phyloP scores from a whole-genome alignment of 2,113 vertebrate genomes.

The Mus spicilegus region DNA sequence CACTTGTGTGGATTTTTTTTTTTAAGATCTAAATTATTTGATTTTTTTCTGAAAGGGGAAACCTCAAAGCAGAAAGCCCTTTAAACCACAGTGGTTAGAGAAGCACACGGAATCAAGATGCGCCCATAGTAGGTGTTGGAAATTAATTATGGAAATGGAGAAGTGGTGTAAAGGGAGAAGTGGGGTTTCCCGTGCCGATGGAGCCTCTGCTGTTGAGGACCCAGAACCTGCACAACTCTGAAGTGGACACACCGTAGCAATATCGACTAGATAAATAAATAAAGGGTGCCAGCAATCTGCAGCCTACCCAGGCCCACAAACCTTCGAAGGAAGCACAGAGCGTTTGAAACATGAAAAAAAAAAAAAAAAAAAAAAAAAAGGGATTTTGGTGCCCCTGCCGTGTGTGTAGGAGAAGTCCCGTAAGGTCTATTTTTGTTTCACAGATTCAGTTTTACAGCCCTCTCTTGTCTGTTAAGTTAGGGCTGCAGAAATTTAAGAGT shows the following conservation, averaged over 20 bases:
- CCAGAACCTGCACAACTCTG: rapidly evolving
- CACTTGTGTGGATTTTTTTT: constrained; percentile 83
- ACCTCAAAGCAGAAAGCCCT: constrained; percentile 84
- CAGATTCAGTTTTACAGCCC: constrained; percentile 80
- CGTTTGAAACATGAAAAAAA: constrained; percentile 23
- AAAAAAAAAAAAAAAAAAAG: constrained; percentile 70
- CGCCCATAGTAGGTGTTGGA: constrained; percentile 75
- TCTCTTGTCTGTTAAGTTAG: constrained; percentile 77
- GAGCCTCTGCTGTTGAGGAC: background rate
- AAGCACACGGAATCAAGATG: constrained; percentile 68
- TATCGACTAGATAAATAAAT: background rate
- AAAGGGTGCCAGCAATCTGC: background rate
- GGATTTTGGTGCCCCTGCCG: constrained; percentile 65
- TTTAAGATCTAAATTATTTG: constrained; percentile 83
- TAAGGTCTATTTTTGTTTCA: constrained; percentile 80
- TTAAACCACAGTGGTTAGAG: constrained; percentile 78
- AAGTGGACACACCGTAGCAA: background rate
- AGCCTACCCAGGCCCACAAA: rapidly evolving
- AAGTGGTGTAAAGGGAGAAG: constrained; percentile 49
- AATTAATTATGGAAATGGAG: constrained; percentile 82
- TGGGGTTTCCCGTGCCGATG: constrained; percentile 69
- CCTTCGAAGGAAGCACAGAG: background rate
- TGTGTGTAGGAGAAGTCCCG: constrained; percentile 64
- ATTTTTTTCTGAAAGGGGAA: constrained; percentile 83
- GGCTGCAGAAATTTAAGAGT: constrained; percentile 83